Evolutionary conservation across 2,797 vertebrate genomes (phyloP).

Genomic region (Sparidentex hasta): DNA sequence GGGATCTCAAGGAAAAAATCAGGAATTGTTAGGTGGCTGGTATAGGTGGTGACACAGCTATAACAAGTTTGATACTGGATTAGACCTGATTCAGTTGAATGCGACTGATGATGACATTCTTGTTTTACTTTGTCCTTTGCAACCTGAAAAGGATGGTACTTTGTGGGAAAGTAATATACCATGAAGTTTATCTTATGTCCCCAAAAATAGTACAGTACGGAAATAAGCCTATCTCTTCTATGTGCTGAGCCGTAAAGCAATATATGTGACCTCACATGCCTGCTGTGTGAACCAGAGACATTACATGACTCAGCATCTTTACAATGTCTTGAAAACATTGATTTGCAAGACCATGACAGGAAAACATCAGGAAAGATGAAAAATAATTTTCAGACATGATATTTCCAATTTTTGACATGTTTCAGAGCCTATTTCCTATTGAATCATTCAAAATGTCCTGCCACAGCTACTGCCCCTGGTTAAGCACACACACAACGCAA

Average conservation of each 20-base stretch:
- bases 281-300: not conserved
- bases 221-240: not conserved
- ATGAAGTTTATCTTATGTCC: not conserved
- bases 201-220: not conserved
- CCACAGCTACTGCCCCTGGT: not conserved
- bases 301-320: not conserved
- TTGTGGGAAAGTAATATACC: not conserved
- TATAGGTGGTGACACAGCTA: too few relatives aligned
- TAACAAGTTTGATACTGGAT: too few relatives aligned
- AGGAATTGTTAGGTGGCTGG: too few relatives aligned
- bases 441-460: not conserved
- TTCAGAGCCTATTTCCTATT: not conserved
- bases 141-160: too few relatives aligned
- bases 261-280: not conserved
- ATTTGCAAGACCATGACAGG: not conserved
- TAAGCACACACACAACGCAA: not conserved
- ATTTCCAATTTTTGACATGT: not conserved
- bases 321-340: not conserved
- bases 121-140: not conserved
- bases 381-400: not conserved
- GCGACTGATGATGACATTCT: too few relatives aligned
- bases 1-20: too few relatives aligned
- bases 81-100: too few relatives aligned
- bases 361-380: not conserved
- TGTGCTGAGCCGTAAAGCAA: slow-evolving; percentile 7